These are phyloP conservation scores for Parambassis ranga DNA, from an alignment of 2,797 vertebrate genomes.

Conservation along the genomic window DNA sequence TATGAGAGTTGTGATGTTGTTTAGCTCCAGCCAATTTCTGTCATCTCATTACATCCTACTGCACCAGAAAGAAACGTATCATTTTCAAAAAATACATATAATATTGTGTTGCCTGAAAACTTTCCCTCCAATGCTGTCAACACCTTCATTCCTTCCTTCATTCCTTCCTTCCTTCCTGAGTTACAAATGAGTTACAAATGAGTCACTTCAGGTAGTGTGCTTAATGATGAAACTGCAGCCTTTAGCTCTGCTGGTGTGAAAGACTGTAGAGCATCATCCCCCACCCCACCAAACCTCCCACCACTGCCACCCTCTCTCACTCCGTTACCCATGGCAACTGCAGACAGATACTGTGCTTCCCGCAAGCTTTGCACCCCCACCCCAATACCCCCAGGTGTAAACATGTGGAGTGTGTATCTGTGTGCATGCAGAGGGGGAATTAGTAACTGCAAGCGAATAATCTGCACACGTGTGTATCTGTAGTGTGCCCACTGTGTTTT, in stretches of 20 bases:
- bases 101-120: neutral
- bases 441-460: conserved; percentile 1
- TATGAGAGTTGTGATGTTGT: neutral
- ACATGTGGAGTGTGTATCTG: conserved; percentile 11
- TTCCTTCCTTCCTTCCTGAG: neutral
- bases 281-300: conserved; percentile 10
- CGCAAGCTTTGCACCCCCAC: conserved; percentile 24
- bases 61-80: neutral
- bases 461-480: conserved; percentile 2
- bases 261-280: conserved; percentile 37
- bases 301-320: conserved; percentile 17
- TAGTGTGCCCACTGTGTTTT: conserved; percentile 18
- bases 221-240: conserved; percentile 45
- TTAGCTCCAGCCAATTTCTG: conserved; percentile 9
- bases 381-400: conserved; percentile 14
- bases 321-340: conserved; percentile 77
- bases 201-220: conserved; percentile 52
- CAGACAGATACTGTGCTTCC: conserved; percentile 60
- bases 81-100: neutral
- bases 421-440: neutral
- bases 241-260: conserved; percentile 45
- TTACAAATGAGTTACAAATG: conserved; percentile 26
- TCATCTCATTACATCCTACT: neutral
- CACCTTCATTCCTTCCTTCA: neutral
- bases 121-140: neutral